These are phyloP conservation scores for Mercenaria mercenaria DNA, from an alignment of 1,140 invertebrate species.

Conservation along the genomic window DNA sequence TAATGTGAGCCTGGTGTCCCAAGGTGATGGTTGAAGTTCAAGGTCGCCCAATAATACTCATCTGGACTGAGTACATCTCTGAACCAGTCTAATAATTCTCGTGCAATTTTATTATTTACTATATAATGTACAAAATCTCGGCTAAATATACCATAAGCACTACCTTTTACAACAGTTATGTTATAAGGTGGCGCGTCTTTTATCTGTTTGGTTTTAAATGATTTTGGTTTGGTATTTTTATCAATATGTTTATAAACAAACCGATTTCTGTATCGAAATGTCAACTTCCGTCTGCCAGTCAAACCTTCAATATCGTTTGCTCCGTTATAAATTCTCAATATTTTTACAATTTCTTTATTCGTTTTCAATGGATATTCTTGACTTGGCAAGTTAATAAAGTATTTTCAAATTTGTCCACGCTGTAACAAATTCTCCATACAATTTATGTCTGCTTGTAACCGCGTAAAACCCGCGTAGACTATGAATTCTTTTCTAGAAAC, in stretches of 20 bases:
- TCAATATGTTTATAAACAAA: conserved; percentile 62
- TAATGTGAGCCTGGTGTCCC: conserved; percentile 73
- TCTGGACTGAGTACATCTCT: conserved; percentile 78
- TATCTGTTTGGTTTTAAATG: conserved; percentile 36
- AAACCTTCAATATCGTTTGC: conserved; percentile 75
- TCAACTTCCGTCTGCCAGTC: conserved; percentile 7
- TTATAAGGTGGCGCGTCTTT: conserved; percentile 75
- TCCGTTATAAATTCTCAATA: conserved; percentile 75
- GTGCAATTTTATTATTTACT: conserved; percentile 67
- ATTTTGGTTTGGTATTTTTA: background rate
- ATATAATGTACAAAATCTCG: conserved; percentile 77
- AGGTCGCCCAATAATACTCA: conserved; percentile 80
- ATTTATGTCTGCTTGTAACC: conserved; percentile 77
- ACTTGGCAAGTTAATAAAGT: conserved; percentile 80
- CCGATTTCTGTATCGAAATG: conserved; percentile 47
- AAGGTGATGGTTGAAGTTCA: too few relatives aligned
- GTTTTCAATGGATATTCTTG: conserved; percentile 80
- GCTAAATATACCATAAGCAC: conserved; percentile 80
- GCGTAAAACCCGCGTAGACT: conserved; percentile 69
- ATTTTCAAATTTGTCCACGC: conserved; percentile 71
- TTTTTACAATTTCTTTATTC: conserved; percentile 77
- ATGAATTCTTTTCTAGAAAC: conserved; percentile 70
- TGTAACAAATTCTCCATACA: conserved; percentile 74
- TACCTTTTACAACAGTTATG: conserved; percentile 78
- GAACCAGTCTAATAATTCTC: conserved; percentile 75